Conservation (phyloP, 2,797 vertebrate species). For the Notamacropus eugenii region DNA sequence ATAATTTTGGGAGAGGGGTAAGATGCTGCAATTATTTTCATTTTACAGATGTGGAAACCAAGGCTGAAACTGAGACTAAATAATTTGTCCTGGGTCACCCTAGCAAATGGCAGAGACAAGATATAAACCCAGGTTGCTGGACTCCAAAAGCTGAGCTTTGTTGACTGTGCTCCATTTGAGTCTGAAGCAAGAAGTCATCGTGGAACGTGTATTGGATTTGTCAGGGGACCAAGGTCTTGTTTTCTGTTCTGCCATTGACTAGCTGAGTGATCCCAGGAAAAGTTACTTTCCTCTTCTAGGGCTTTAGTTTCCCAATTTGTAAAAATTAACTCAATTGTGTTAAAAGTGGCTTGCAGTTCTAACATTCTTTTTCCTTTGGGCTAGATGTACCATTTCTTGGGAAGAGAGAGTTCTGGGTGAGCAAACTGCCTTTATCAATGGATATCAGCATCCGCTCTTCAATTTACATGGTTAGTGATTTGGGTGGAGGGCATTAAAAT, state of each 20-base stretch:
- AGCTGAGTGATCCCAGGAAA: not conserved
- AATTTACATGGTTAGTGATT: not conserved
- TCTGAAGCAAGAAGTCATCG: not conserved
- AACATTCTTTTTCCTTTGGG: not conserved
- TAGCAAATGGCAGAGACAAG: not conserved
- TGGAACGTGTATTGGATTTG: not conserved
- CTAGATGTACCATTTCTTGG: not conserved
- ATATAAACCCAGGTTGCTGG: not conserved
- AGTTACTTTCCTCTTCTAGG: not conserved
- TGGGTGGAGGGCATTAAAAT: not conserved
- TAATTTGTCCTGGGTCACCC: not conserved
- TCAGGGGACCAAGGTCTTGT: not conserved
- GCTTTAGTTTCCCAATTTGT: constrained; percentile 24
- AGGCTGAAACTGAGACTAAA: not conserved
- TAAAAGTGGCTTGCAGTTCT: not conserved
- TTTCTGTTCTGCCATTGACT: not conserved
- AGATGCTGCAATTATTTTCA: not conserved
- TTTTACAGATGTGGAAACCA: not conserved
- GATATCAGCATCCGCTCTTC: not conserved
- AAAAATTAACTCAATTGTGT: not conserved
- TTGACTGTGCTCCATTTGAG: not conserved
- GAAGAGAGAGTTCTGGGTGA: not conserved
- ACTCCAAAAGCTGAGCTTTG: not conserved
- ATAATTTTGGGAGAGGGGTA: not conserved
- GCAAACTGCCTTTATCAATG: not conserved